Percentiles rank a stretch among this genome's conserved stretches.
Conservation (phyloP, 2,113 vertebrate species). For the Cromileptes altivelis region DNA sequence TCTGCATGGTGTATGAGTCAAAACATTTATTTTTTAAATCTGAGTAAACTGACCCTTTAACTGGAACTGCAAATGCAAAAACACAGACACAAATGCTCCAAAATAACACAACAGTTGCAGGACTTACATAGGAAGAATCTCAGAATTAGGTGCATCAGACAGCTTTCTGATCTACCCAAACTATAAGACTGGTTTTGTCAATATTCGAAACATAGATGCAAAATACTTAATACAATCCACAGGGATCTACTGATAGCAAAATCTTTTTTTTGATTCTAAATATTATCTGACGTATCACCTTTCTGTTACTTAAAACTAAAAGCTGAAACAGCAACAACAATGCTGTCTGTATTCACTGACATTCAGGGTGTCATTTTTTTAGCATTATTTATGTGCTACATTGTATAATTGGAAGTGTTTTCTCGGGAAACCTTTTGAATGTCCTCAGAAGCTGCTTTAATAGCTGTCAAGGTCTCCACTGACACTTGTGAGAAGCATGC, state of each 20-base stretch:
- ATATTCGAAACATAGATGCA: too few relatives aligned
- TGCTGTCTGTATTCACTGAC: background rate
- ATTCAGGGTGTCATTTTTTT: background rate
- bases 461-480: slow-evolving; percentile 69
- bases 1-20: background rate
- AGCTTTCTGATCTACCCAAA: background rate
- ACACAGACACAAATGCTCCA: background rate
- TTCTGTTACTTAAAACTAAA: background rate
- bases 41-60: background rate
- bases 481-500: slow-evolving; percentile 56
- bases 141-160: background rate
- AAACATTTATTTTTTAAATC: background rate
- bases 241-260: too few relatives aligned
- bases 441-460: slow-evolving; percentile 34
- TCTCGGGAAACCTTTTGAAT: slow-evolving; percentile 6
- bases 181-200: too few relatives aligned
- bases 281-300: background rate
- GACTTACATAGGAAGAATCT: background rate
- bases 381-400: background rate
- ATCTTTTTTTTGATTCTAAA: background rate
- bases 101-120: background rate
- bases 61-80: background rate
- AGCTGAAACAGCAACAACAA: background rate
- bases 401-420: slow-evolving; percentile 1
- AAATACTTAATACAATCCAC: background rate